phyloP scores from a whole-genome alignment of 2,888 invertebrate genomes.

The Callinectes sapidus region DNA sequence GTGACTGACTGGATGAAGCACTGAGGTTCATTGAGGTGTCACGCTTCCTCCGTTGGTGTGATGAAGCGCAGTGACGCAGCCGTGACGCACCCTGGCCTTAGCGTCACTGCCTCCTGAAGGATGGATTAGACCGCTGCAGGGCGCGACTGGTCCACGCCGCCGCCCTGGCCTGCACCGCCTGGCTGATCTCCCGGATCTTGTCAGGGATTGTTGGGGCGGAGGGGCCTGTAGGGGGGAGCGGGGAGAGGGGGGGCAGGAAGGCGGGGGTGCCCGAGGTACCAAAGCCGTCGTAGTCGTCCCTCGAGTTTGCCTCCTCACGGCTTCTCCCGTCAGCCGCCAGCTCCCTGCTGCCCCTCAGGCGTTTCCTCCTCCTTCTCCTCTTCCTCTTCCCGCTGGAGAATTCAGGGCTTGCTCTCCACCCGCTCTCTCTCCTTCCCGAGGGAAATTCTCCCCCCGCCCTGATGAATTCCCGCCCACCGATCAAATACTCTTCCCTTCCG shows the following conservation, averaged over 20 bases:
- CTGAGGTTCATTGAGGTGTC: neutral
- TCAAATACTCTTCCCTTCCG: conserved; percentile 6
- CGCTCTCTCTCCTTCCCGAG: neutral
- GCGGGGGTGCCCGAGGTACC: neutral
- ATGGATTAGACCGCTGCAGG: conserved; percentile 55
- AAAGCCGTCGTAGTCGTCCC: neutral
- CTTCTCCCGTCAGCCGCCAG: neutral
- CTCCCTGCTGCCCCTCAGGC: neutral
- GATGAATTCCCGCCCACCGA: neutral
- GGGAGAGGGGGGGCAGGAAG: neutral
- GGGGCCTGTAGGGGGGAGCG: neutral
- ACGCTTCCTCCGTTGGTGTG: neutral
- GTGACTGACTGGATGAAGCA: neutral
- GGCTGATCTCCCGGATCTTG: conserved; percentile 54
- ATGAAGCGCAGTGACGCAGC: neutral
- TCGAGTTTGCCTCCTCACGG: neutral
- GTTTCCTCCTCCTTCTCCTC: neutral
- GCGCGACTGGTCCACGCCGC: conserved; percentile 49
- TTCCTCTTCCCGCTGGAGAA: neutral
- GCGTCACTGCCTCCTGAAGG: conserved; percentile 47
- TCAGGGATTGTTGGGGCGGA: conserved; percentile 44
- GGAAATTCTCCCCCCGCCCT: conserved; percentile 22
- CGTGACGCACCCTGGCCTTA: neutral
- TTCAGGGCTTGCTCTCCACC: neutral
- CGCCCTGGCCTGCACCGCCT: conserved; percentile 53